phyloP scores from a whole-genome alignment of 2,888 invertebrate genomes.

The Proisotoma minuta region DNA sequence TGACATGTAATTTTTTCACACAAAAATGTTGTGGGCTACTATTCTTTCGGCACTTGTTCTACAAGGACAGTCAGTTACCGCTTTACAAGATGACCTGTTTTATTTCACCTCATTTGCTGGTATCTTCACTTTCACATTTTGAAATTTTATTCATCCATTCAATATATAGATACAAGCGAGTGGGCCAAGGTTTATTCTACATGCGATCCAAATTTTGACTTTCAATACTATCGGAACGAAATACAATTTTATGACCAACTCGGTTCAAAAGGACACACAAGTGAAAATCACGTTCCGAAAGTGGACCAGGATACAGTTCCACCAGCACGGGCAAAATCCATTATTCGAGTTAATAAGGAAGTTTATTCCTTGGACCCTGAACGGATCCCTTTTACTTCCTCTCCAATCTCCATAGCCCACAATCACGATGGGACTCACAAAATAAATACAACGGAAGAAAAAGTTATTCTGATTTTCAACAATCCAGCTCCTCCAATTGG shows the following conservation, averaged over 20 bases:
- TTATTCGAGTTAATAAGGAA: background rate
- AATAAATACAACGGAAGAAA: no score
- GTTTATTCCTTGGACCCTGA: background rate
- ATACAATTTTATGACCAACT: background rate
- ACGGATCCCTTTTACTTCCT: background rate
- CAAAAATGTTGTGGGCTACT: no score
- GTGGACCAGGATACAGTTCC: background rate
- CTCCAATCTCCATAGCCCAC: background rate
- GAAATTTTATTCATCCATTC: background rate
- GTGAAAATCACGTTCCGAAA: background rate
- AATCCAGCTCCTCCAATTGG: background rate
- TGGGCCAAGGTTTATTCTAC: background rate
- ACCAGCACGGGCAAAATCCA: background rate
- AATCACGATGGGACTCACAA: background rate
- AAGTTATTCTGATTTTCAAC: constrained; percentile 8
- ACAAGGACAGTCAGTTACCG: no score
- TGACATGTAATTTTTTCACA: no score
- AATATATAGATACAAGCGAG: constrained; percentile 1
- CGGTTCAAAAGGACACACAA: background rate
- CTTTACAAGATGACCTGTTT: background rate
- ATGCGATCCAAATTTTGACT: background rate
- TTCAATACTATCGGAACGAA: background rate
- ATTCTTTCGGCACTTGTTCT: no score
- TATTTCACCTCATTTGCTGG: constrained; percentile 10
- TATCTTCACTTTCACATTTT: background rate